phyloP scores from a whole-genome alignment of 2,888 invertebrate genomes.

The Lissonota sp. region DNA sequence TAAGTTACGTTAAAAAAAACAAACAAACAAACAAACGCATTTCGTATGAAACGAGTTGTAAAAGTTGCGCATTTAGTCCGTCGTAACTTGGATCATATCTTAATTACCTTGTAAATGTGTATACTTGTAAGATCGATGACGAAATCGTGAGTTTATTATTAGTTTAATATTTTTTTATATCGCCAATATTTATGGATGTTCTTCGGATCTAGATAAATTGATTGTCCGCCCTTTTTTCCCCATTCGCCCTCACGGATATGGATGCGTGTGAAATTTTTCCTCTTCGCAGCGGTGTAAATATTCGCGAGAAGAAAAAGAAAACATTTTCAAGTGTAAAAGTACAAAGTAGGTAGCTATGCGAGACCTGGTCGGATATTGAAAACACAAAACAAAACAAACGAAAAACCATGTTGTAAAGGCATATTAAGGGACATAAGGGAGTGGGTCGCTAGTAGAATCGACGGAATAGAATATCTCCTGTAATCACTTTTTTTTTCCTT shows the following conservation, averaged over 20 bases:
- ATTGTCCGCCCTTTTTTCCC: constrained; percentile 22
- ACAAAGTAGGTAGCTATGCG: constrained; percentile 76
- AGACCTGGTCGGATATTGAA: constrained; percentile 77
- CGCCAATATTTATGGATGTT: constrained; percentile 48
- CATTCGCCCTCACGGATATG: background rate
- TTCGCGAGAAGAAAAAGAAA: constrained; percentile 39
- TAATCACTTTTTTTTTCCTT: constrained; percentile 36
- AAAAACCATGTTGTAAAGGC: constrained; percentile 75
- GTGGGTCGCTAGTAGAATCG: constrained; percentile 74
- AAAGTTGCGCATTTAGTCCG: constrained; percentile 63
- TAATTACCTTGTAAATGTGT: constrained; percentile 51
- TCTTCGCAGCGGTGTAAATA: constrained; percentile 44
- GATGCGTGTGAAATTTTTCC: constrained; percentile 12
- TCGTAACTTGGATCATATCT: constrained; percentile 53
- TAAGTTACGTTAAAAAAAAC: constrained; percentile 29
- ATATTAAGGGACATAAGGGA: constrained; percentile 75
- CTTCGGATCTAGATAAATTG: constrained; percentile 46
- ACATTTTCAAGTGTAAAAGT: constrained; percentile 72
- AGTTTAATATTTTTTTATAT: constrained; percentile 64
- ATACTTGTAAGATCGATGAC: constrained; percentile 48
- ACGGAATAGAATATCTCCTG: constrained; percentile 26
- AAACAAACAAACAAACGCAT: constrained; percentile 45
- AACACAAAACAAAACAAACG: constrained; percentile 33
- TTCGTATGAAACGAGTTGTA: constrained; percentile 30
- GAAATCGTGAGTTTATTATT: constrained; percentile 61